A percentile compares a stretch with the other conserved stretches of the same genome.
These are phyloP conservation scores for Diacarnus erythraeanus DNA, from an alignment of 37 sponge, comb jelly and placozoan species.

Conservation along the genomic window DNA sequence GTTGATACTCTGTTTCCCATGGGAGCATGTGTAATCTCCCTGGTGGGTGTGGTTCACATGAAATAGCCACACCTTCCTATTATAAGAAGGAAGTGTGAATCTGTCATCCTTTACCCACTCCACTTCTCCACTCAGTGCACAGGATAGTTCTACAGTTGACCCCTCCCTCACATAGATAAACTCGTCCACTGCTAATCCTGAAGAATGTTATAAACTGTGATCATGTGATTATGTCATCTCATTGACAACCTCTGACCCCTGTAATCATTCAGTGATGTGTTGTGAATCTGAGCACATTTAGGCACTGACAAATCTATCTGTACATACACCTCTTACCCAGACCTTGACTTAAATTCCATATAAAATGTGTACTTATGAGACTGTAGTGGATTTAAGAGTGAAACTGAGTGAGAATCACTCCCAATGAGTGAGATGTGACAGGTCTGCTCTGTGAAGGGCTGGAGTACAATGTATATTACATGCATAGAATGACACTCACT, in stretches of 20 bases:
- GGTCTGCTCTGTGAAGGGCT: no score
- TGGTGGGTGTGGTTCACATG: background rate
- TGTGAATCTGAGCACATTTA: no score
- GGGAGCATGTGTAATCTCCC: conserved; percentile 39
- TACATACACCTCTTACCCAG: no score
- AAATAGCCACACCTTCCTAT: background rate
- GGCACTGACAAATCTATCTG: no score
- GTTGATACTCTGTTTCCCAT: background rate
- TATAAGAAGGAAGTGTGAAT: background rate
- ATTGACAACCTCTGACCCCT: no score
- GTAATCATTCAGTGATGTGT: no score
- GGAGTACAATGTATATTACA: background rate
- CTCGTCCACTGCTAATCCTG: background rate
- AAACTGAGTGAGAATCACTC: no score
- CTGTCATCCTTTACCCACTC: conserved; percentile 10
- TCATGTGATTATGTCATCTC: no score
- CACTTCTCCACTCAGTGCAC: background rate
- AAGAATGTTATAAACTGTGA: background rate
- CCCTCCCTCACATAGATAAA: conserved; percentile 14
- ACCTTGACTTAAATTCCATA: no score
- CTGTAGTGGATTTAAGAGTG: no score
- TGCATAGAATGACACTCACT: background rate
- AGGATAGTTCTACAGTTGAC: background rate
- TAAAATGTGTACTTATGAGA: no score
- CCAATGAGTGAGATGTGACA: no score